Conservation (phyloP, 2,888 invertebrate species). For the Andrena haemorrhoa region DNA sequence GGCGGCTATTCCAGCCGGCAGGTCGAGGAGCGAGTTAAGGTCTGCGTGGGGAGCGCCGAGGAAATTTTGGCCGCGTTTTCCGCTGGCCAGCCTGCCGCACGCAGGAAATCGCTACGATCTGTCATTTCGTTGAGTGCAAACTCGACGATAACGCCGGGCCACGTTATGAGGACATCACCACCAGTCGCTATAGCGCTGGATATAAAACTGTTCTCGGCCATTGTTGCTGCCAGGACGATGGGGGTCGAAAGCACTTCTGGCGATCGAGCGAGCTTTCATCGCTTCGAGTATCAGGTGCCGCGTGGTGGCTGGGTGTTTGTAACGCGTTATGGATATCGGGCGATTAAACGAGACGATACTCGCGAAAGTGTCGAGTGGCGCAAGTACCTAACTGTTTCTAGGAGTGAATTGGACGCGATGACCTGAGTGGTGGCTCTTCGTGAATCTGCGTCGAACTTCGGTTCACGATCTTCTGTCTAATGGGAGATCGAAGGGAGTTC, state of each 20-base stretch:
- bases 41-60: constrained; percentile 11
- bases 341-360: constrained; percentile 7
- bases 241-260: background rate
- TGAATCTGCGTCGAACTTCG: too few relatives aligned
- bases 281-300: background rate
- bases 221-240: constrained; percentile 18
- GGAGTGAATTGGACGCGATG: background rate
- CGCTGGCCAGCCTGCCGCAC: constrained; percentile 5
- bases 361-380: background rate
- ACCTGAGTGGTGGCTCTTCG: background rate
- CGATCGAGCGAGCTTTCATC: constrained; percentile 10
- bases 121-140: constrained; percentile 48
- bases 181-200: background rate
- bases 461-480: too few relatives aligned
- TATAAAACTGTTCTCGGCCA: constrained; percentile 21
- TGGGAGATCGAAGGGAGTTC: too few relatives aligned
- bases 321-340: constrained; percentile 1
- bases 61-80: constrained; percentile 28
- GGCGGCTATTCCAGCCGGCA: background rate
- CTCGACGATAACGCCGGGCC: constrained; percentile 25
- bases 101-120: constrained; percentile 49
- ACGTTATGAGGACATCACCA: constrained; percentile 10
- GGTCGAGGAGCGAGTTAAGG: constrained; percentile 2
- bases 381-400: background rate
- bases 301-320: background rate